These are phyloP conservation scores for Elanus axillaris DNA, from an alignment of 2,113 vertebrate genomes.

Conservation along the genomic window DNA sequence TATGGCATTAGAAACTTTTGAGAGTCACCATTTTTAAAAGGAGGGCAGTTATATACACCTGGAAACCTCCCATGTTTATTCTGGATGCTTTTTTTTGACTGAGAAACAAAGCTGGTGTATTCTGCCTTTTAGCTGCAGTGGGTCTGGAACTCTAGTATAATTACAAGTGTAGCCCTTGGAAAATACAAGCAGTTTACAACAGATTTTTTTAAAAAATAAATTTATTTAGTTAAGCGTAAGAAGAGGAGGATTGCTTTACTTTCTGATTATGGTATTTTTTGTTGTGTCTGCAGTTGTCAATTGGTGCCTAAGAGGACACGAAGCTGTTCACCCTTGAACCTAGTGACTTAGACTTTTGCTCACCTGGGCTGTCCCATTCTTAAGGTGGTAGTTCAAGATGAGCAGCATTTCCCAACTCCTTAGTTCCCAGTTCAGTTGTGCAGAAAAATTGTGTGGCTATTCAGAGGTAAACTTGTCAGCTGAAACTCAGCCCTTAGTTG, in stretches of 20 bases:
- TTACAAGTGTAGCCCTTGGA: neutral
- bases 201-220: too few relatives aligned
- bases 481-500: neutral
- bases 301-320: neutral
- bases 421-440: neutral
- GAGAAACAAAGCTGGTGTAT: neutral
- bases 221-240: neutral
- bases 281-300: neutral
- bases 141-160: neutral
- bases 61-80: neutral
- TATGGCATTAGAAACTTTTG: neutral
- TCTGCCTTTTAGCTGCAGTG: neutral
- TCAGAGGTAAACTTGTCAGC: neutral
- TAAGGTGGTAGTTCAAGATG: neutral
- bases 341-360: neutral
- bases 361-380: neutral
- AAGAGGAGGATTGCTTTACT: neutral
- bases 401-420: neutral
- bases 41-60: neutral
- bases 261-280: neutral
- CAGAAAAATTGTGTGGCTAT: neutral
- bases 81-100: neutral
- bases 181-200: neutral
- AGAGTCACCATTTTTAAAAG: neutral
- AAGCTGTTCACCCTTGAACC: neutral